These are phyloP conservation scores for Capromys pilorides DNA, from an alignment of 2,797 vertebrate species.

Conservation along the genomic window DNA sequence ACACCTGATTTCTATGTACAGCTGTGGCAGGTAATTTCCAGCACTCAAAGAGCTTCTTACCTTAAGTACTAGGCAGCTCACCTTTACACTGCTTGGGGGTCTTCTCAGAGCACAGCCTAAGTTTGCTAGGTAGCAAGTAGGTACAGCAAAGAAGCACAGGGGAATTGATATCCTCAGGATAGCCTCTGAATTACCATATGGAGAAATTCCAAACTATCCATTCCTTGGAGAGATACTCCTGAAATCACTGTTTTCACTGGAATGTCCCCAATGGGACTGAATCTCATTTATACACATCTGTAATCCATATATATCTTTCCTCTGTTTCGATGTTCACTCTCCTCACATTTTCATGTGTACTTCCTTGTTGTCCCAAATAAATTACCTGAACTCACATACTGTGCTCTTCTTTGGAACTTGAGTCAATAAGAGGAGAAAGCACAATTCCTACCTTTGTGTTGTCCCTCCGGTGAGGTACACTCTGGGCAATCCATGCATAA, in stretches of 20 bases:
- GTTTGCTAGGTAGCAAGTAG: not conserved
- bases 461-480: fast-evolving
- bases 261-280: not conserved
- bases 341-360: not conserved
- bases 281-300: not conserved
- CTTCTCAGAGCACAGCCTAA: not conserved
- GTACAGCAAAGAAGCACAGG: not conserved
- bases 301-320: not conserved
- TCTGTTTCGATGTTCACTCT: not conserved
- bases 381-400: too few species aligned
- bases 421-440: not conserved
- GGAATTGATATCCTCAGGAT: not conserved
- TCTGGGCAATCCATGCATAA: too few species aligned
- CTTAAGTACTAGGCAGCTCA: not conserved
- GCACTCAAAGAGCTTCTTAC: not conserved
- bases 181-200: not conserved
- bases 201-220: not conserved
- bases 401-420: not conserved
- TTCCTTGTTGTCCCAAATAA: conserved; percentile 10
- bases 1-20: not conserved
- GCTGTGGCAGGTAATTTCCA: not conserved
- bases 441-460: fast-evolving
- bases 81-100: not conserved
- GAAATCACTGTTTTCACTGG: not conserved
- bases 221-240: not conserved